Base-by-base conservation (phyloP, 2,113 vertebrate genomes). In the Lichenostomus cassidix region DNA sequence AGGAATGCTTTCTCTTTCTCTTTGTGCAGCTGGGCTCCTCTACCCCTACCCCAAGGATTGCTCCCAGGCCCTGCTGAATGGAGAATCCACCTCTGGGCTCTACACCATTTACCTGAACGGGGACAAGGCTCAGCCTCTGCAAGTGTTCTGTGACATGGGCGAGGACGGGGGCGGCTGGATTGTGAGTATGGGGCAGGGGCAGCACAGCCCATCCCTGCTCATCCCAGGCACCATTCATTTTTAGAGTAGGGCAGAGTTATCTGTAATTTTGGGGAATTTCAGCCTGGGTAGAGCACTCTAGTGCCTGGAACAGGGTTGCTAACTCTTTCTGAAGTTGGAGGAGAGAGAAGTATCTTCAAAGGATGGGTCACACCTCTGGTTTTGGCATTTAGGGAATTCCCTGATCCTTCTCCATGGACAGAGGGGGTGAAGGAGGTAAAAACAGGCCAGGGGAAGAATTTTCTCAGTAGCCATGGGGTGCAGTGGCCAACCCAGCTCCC, bases 151-250 rank as follows among this genome's bases (percentile, higher is more conserved):
- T 3, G 99, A 99, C 97, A 99, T 99, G 99, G 97, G 39, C 50
- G 98, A 98, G 18, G 99, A 99, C 0, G 99, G 99, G 13, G 99
- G 99, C 0, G 99, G 99, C 91, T 99, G 99, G 99, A 99, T 99
- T 5, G 99, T 99, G 98, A 99, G 99, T 98, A 80, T 11, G 39
- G 27, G 63, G 46, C 41, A 29, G 42, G 44, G 44, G 6, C 24
- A 59, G 62, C 73, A 31, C 41, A 22, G 18, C n/a, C 39, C 74
- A 33, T 1, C 63, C 83, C 39, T 76, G 35, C 21, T 28, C n/a
- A 11, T 15, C 49, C 35, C 4, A 22, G 39, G 2, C 47, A 53
- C 8, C 42, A 24, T 52, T 55, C 5, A 0, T 7, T 10, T 7
- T 5, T 31, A 73, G n/a, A 49, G n/a, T 2, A 44, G 49, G 44